phyloP scores from a whole-genome alignment of 2,113 vertebrate species.

The Ploceus nigricollis region DNA sequence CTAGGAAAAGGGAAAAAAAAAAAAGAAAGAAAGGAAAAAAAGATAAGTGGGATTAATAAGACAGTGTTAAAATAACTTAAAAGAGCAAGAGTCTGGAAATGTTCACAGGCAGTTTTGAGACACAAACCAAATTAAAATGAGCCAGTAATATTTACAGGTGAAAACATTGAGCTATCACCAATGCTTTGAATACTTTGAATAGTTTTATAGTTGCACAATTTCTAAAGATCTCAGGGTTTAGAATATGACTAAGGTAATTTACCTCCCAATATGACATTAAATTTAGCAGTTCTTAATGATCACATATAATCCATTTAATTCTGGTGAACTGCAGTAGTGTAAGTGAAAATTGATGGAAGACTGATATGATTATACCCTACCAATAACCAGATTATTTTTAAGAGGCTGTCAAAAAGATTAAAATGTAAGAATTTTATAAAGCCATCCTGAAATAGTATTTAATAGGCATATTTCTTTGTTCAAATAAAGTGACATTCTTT shows the following conservation, averaged over 20 bases:
- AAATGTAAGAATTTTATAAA: constrained; percentile 18
- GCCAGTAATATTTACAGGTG: background rate
- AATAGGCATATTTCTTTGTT: background rate
- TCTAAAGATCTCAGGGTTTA: background rate
- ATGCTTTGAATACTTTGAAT: background rate
- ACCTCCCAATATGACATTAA: constrained; percentile 1
- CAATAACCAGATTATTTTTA: constrained; percentile 50
- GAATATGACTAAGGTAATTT: constrained; percentile 14
- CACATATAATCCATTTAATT: constrained; percentile 47
- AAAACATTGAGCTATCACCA: background rate
- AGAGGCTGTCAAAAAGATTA: constrained; percentile 43
- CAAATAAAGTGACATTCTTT: background rate
- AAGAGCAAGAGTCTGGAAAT: background rate
- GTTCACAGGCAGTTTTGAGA: background rate
- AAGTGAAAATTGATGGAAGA: constrained; percentile 41
- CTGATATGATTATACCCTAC: constrained; percentile 38
- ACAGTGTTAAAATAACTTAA: background rate
- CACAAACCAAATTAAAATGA: background rate
- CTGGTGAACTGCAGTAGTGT: background rate
- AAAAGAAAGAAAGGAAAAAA: too few relatives aligned
- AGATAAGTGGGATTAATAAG: fast-evolving
- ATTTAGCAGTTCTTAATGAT: constrained; percentile 45
- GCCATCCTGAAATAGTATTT: background rate
- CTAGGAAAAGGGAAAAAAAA: fast-evolving
- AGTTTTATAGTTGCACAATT: background rate